A percentile compares a stretch with the other conserved stretches of the same genome.
Conservation (phyloP, 2,797 vertebrate species). For the Eupleurogrammus muticus region DNA sequence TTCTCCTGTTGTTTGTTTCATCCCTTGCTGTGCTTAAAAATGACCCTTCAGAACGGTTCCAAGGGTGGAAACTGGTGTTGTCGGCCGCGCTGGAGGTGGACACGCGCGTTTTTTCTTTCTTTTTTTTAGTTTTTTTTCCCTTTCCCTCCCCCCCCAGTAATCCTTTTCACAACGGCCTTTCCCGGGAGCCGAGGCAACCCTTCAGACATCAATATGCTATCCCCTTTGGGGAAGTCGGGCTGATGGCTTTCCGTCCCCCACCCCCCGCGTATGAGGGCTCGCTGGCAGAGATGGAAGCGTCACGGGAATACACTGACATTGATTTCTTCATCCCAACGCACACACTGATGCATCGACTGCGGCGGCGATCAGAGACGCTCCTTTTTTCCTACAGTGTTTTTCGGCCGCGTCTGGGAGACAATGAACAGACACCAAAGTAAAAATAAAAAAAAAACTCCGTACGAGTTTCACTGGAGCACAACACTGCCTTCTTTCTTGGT, state of each 20-base stretch:
- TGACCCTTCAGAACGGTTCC: slow-evolving; percentile 79
- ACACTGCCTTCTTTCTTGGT: slow-evolving; percentile 23
- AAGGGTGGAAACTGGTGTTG: slow-evolving; percentile 75
- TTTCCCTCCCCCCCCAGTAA: slow-evolving; percentile 76
- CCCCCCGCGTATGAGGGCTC: slow-evolving; percentile 71
- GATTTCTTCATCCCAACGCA: slow-evolving; percentile 81
- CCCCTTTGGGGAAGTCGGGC: slow-evolving; percentile 73
- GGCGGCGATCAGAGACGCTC: slow-evolving; percentile 65
- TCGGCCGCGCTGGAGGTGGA: slow-evolving; percentile 65
- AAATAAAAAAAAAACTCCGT: slow-evolving; percentile 36
- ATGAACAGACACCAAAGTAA: slow-evolving; percentile 30
- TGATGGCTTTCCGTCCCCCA: slow-evolving; percentile 72
- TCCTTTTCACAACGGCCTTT: slow-evolving; percentile 75
- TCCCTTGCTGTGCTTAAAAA: slow-evolving; percentile 81
- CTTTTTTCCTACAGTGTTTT: slow-evolving; percentile 49
- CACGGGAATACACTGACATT: slow-evolving; percentile 76
- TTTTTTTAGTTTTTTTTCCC: too few relatives aligned
- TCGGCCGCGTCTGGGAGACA: slow-evolving; percentile 46
- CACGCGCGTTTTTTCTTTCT: too few relatives aligned
- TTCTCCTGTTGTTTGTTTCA: slow-evolving; percentile 76
- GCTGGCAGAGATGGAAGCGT: slow-evolving; percentile 73
- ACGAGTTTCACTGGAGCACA: slow-evolving; percentile 44
- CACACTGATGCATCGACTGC: slow-evolving; percentile 72
- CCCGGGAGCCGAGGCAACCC: slow-evolving; percentile 67
- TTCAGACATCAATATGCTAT: slow-evolving; percentile 79